Base-by-base conservation (phyloP, 2,113 vertebrate genomes). In the Xiphophorus maculatus region DNA sequence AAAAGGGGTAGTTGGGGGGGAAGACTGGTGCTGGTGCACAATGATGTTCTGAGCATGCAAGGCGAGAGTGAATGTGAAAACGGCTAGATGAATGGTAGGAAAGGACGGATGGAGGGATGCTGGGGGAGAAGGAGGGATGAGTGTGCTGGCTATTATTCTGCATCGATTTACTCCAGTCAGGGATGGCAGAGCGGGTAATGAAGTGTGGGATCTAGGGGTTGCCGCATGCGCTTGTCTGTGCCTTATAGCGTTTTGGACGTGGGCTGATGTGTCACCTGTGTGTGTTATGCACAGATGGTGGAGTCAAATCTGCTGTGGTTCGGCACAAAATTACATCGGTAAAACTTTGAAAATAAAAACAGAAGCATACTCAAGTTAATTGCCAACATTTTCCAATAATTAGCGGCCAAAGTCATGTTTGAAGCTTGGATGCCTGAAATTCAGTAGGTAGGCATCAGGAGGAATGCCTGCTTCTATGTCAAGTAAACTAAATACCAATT, bases 121-220 rank as follows among this genome's bases (percentile, higher is more conserved):
- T 11, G 51, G 60, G 27, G 61, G 25, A 42, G 54, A 73, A 74
- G 75, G 70, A 85, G 84, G 88, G 73, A 77, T 63, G 80, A 76
- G 83, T 81, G 81, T 33, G 63, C 81, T 82, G 76, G 88, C 89
- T 90, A 91, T 92, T 93, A 91, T 90, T 90, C 89, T 81, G 80
- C 87, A 93, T 92, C 87, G 88, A 93, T 93, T 92, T 90, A 85
- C 89, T 92, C 86, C 86, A 76, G 91, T 91, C 89, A 89, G 82
- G 90, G 89, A 88, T 91, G 91, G 87, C 89, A 87, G 91, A 80
- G 79, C 37, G 48, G 0, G 88, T 92, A 92, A 92, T 93, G 90
- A 91, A 91, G 92, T 89, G 91, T 90, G 91, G 89, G 90, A 92
- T 92, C 85, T 85, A 66, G 89, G 90, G 88, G 87, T 88, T 80